These are phyloP conservation scores for Pogoniulus pusillus DNA, from an alignment of 2,797 vertebrate genomes.

Conservation along the genomic window DNA sequence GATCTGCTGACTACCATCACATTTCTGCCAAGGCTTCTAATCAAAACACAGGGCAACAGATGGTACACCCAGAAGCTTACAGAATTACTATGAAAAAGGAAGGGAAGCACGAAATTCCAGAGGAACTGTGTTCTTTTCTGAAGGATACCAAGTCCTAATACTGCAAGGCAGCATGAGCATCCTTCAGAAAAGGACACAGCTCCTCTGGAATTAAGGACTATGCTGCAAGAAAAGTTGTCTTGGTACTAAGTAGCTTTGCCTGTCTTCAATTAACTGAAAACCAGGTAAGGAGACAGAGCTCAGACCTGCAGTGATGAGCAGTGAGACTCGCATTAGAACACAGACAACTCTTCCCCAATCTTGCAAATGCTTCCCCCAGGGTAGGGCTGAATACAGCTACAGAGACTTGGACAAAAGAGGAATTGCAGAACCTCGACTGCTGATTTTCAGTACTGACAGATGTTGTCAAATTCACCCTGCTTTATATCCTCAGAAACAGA, in stretches of 20 bases:
- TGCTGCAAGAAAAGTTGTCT: not conserved
- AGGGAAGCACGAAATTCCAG: not conserved
- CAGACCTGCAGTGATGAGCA: not conserved
- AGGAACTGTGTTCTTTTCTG: not conserved
- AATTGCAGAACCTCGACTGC: not conserved
- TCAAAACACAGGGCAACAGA: not conserved
- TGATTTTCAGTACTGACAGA: not conserved
- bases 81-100: not conserved
- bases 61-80: not conserved
- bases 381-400: not conserved
- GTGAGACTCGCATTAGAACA: not conserved
- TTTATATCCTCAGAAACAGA: not conserved
- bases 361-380: not conserved
- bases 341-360: not conserved
- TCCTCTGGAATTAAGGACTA: no score
- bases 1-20: not conserved
- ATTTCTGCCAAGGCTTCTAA: conserved; percentile 13
- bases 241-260: not conserved
- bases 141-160: not conserved
- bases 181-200: no score
- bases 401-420: not conserved
- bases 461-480: not conserved
- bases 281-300: not conserved
- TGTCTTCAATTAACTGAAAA: not conserved
- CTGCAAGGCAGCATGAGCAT: not conserved